These are phyloP conservation scores for Macrotrachela quadricornifera DNA, from an alignment of 1,140 invertebrate species.

Conservation along the genomic window DNA sequence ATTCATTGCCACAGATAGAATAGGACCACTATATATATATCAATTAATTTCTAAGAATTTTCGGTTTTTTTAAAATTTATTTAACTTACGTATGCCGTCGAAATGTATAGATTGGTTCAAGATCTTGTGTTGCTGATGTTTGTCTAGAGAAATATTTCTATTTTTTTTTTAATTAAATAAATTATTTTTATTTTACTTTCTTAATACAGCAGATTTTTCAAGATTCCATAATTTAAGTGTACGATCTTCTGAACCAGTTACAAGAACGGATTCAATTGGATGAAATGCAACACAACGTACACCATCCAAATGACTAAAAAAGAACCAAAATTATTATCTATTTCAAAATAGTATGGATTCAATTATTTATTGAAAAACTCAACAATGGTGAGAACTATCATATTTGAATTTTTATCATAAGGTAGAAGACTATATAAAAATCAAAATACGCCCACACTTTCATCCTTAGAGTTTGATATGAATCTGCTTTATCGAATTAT, in stretches of 20 bases:
- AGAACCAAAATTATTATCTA: no score
- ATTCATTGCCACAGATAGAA: conserved; percentile 75
- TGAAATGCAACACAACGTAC: conserved; percentile 89
- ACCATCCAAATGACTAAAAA: conserved; percentile 73
- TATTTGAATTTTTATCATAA: no score
- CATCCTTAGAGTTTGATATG: no score
- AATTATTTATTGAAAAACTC: no score
- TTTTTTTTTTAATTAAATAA: not conserved
- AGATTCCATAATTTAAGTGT: conserved; percentile 97
- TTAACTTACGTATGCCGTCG: not conserved
- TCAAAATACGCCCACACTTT: no score
- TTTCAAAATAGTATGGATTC: no score
- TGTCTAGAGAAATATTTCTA: not conserved
- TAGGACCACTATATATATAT: conserved; percentile 49
- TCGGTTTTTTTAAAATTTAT: conserved; percentile 11
- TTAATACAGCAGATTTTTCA: conserved; percentile 71
- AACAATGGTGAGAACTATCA: no score
- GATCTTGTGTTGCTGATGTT: not conserved
- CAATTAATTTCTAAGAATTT: no score
- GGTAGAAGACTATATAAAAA: no score
- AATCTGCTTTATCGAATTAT: no score
- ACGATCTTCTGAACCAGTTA: conserved; percentile 94
- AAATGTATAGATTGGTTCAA: conserved; percentile 6
- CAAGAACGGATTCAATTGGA: conserved; percentile 78
- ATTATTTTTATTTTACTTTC: conserved; percentile 57